Evolutionary conservation across 2,797 vertebrate species (phyloP), one percentile per base, ranked within the genome.

Genomic region (Tolypeutes matacus): DNA sequence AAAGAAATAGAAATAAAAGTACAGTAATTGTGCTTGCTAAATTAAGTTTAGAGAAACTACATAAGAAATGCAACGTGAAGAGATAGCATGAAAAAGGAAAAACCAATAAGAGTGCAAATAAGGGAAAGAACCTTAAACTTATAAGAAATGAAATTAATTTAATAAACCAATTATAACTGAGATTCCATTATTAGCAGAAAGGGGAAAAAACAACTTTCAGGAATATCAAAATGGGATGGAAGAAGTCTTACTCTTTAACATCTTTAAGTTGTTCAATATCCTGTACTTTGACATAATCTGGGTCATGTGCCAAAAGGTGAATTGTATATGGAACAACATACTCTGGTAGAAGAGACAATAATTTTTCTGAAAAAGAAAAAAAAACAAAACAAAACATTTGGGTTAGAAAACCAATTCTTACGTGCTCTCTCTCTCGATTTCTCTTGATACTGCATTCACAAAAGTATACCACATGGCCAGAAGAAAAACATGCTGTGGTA

Each of bases 231-330:
- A 92, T 80, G 70, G 31, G n/a, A 86, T 91, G 62, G 70, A 95
- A 93, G 96, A 29, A 94, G 0, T 98, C 99, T 99, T 98, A 99
- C 99, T 99, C 99, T 99, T 99, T 99, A 97, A 99, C 99, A 98
- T 99, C 99, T 98, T 99, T 99, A 88, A 99, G 99, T 98, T 99
- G 99, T 97, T 99, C 99, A 17, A 99, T 99, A 97, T 99, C 99
- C 98, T 99, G 99, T 17, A 99, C 99, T 98, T 99, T 99, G 95
- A 99, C 99, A 84, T 99, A 99, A 98, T 99, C 99, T 83, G 99
- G 99, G 97, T 99, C 99, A 70, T 99, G 99, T 23, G 99, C 99
- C 98, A 99, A 99, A 93, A 99, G 99, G 98, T 99, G 99, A 98
- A 99, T 99, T 97, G 99, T 99, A 95, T 99, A 99, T 53, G 99